Evolutionary conservation across 1,140 invertebrate species (phyloP), one percentile per base, ranked within the genome.

Genomic region (Papilio aristodemus): DNA sequence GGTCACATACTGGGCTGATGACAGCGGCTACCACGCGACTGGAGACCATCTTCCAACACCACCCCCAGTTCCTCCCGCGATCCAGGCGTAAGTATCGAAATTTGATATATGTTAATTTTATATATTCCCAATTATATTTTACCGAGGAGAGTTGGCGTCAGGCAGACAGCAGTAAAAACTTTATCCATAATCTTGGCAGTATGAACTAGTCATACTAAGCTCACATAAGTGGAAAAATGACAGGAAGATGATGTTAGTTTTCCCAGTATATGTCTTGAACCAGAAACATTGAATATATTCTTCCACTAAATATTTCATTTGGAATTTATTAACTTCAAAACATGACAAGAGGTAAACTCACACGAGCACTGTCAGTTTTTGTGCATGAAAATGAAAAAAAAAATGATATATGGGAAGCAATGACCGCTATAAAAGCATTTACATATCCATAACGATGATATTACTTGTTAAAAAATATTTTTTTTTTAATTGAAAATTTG

Each of bases 1-100:
- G 0, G 94, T 96, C 63, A 94, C 94, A 39, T 97, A 97, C 84
- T 95, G 93, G 75, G 93, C 93, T 68, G 93, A 94, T 68, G 86
- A 92, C 37, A 93, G 92, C 46, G 93, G 93, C 9, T 94, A 91
- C 89, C 93, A 93, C 67, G 93, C 93, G 0, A 86, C 87, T 50
- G 96, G 96, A 13, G 95, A 95, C 76, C 96, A 97, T 88, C 91
- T 97, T 68, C 96, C 96, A 19, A 96, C 95, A 4, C 94, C 96
- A 22, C 93, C 92, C 0, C 91, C 93, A 9, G 83, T 93, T 27
- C 93, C 92, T 17, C 75, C 85, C 27, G 92, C 81, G 60, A 92
- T 92, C 50, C 87, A 91, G 71, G 81, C 90, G 93, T 93, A 82
- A 92, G 89, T 86, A 76, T 62, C 32, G n/a, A n/a, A n/a, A n/a